These are phyloP conservation scores for Ammodytes marinus DNA, from an alignment of 2,113 vertebrate species.

Conservation along the genomic window DNA sequence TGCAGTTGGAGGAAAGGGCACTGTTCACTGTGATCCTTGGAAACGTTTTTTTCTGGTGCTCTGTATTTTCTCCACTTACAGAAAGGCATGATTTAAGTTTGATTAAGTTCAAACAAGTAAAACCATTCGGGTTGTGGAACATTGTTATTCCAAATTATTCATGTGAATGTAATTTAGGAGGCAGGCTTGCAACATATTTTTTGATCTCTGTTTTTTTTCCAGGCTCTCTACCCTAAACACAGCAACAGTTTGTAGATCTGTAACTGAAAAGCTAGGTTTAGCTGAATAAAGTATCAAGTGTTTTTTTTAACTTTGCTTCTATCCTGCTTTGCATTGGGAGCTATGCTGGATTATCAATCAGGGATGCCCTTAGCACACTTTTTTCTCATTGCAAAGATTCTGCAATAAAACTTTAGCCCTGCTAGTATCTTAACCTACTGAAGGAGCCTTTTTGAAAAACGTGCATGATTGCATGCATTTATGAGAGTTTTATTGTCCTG, in stretches of 20 bases:
- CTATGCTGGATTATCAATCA: background rate
- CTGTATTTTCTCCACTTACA: background rate
- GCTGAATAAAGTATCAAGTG: background rate
- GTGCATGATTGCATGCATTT: conserved; percentile 38
- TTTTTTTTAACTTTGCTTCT: background rate
- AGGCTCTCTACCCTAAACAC: background rate
- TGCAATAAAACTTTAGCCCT: background rate
- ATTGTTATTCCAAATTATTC: background rate
- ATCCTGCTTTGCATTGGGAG: background rate
- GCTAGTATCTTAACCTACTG: background rate
- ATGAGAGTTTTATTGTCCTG: conserved; percentile 65
- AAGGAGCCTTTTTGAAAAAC: conserved; percentile 42
- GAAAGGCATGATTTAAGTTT: background rate
- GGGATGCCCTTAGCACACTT: background rate
- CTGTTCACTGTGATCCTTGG: background rate
- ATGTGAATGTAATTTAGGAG: background rate
- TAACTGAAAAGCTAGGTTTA: background rate
- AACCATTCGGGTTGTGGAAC: background rate
- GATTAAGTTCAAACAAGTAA: background rate
- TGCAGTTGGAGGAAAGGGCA: background rate
- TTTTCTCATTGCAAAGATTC: background rate
- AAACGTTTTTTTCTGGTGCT: background rate
- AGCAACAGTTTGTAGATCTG: background rate
- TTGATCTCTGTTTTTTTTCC: background rate
- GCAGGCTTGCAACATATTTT: background rate